These are phyloP conservation scores for Dromiciops gliroides DNA, from an alignment of 2,113 vertebrate species.

Conservation along the genomic window DNA sequence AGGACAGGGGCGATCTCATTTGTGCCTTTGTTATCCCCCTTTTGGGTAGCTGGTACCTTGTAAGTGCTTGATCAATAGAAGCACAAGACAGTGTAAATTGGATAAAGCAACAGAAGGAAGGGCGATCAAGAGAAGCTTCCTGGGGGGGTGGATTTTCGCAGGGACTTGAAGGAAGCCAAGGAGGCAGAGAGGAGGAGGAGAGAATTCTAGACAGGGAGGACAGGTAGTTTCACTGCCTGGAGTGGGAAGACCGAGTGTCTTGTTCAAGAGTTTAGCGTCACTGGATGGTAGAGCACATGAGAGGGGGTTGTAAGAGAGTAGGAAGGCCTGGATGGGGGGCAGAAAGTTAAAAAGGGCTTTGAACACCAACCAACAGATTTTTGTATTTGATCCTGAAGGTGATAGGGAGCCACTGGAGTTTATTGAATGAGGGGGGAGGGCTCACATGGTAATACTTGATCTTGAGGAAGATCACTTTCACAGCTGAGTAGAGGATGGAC, in stretches of 20 bases:
- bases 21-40: background rate
- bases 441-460: background rate
- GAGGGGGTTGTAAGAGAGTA: background rate
- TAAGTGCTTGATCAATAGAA: background rate
- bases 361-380: background rate
- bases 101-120: background rate
- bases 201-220: background rate
- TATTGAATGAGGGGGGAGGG: background rate
- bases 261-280: conserved; percentile 18
- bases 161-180: background rate
- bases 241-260: background rate
- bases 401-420: background rate
- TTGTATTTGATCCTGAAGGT: conserved; percentile 1
- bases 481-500: background rate
- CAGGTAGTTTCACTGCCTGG: background rate
- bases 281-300: conserved; percentile 18
- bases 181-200: background rate
- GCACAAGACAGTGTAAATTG: no score
- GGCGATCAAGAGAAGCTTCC: background rate
- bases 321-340: no score
- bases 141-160: conserved; percentile 3
- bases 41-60: background rate
- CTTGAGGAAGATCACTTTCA: background rate
- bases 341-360: background rate
- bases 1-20: background rate